phyloP scores from a whole-genome alignment of 37 sponge, comb jelly and placozoan genomes.

The Geodia barretti region DNA sequence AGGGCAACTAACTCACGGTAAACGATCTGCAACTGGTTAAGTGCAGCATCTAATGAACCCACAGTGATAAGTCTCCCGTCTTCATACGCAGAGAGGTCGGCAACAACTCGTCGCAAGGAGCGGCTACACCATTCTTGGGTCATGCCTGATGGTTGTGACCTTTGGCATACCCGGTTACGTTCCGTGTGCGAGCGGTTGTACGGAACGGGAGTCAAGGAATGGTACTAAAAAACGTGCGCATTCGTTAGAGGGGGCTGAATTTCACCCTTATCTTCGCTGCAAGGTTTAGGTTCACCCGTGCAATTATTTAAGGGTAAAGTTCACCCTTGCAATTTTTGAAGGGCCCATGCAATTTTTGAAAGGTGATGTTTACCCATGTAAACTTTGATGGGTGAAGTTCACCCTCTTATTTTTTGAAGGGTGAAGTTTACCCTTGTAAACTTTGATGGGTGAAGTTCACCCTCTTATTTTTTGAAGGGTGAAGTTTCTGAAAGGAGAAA shows the following conservation, averaged over 20 bases:
- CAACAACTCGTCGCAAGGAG: not conserved
- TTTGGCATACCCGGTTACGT: no score
- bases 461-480: not conserved
- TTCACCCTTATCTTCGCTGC: no score
- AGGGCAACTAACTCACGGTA: slow-evolving; percentile 20
- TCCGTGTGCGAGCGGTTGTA: no score
- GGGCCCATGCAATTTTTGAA: not conserved
- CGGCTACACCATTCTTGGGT: not conserved
- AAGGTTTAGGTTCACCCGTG: no score
- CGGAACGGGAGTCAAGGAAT: no score
- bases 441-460: not conserved
- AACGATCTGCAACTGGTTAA: slow-evolving; percentile 1
- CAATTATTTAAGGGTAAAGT: no score
- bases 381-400: not conserved
- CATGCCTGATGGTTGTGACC: not conserved
- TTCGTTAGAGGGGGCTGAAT: no score
- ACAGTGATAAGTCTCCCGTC: slow-evolving; percentile 18
- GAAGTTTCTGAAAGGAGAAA: not conserved
- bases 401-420: not conserved
- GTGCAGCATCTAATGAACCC: not conserved
- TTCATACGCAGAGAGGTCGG: not conserved
- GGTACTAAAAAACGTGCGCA: no score
- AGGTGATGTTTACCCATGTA: not conserved
- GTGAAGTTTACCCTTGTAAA: not conserved
- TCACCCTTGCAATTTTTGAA: no score